Evolutionary conservation across 2,113 vertebrate genomes (phyloP).

Genomic region (Promerops cafer): DNA sequence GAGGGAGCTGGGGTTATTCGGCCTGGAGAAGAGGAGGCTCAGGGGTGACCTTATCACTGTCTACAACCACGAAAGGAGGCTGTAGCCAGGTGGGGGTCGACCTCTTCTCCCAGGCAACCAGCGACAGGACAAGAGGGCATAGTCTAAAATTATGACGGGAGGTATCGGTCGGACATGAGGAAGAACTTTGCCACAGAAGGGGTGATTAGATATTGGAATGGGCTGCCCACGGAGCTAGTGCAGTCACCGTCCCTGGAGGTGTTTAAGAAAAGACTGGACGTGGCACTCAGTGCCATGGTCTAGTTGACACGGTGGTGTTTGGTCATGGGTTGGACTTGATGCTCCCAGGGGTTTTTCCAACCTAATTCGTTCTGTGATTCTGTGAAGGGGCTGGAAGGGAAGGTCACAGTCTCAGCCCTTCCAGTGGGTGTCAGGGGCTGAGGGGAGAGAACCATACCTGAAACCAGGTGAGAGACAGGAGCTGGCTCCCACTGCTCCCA

Average conservation of each 20-base stretch:
- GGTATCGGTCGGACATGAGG: background rate
- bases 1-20: background rate
- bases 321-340: background rate
- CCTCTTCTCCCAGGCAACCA: background rate
- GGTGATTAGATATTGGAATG: background rate
- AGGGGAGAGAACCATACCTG: background rate
- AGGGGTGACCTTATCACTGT: background rate
- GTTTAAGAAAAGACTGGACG: background rate
- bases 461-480: background rate
- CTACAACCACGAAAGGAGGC: background rate
- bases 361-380: background rate
- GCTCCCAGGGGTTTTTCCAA: background rate
- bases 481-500: rapidly evolving
- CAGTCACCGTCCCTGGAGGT: background rate
- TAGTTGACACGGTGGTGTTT: background rate
- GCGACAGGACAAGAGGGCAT: background rate
- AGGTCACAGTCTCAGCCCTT: background rate
- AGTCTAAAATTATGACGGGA: background rate
- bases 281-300: background rate
- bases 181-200: background rate
- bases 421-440: no score
- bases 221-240: background rate
- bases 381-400: background rate
- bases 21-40: background rate
- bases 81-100: background rate